Evolutionary conservation across 2,888 invertebrate species (phyloP).

Genomic region (Luperina nickerlii): DNA sequence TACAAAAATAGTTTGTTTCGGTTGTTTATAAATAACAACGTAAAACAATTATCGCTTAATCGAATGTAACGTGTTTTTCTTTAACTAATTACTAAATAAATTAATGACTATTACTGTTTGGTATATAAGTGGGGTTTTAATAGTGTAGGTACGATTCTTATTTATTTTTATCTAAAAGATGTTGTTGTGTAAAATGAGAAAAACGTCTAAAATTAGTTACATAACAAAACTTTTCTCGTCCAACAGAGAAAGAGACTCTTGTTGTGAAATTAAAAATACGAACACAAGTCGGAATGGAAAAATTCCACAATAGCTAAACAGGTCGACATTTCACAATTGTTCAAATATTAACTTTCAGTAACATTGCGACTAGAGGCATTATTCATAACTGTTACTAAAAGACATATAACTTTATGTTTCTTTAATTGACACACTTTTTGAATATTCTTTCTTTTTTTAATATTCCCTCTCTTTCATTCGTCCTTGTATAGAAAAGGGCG

Average conservation of each 20-base stretch:
- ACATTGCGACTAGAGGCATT: not conserved
- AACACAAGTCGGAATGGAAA: slow-evolving; percentile 38
- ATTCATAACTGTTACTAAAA: slow-evolving; percentile 22
- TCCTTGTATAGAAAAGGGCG: slow-evolving; percentile 25
- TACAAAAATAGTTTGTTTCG: not conserved
- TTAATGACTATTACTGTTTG: not conserved
- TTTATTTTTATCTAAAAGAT: not conserved
- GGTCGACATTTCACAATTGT: slow-evolving; percentile 58
- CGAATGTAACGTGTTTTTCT: not conserved
- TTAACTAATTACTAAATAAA: not conserved
- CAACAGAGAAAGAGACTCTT: not conserved
- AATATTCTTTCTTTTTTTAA: slow-evolving; percentile 9
- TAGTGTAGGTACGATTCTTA: not conserved
- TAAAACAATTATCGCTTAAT: not conserved
- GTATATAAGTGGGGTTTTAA: not conserved
- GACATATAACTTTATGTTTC: not conserved
- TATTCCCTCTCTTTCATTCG: slow-evolving; percentile 28
- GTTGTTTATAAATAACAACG: not conserved
- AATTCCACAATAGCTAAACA: slow-evolving; percentile 23
- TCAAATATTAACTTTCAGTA: slow-evolving; percentile 54
- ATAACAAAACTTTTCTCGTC: not conserved
- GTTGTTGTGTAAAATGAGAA: not conserved
- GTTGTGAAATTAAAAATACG: slow-evolving; percentile 27
- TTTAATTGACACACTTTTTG: slow-evolving; percentile 30
- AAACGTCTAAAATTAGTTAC: not conserved